Base-by-base conservation (phyloP, 2,888 invertebrate genomes). In the Trissoscelio sp. region DNA sequence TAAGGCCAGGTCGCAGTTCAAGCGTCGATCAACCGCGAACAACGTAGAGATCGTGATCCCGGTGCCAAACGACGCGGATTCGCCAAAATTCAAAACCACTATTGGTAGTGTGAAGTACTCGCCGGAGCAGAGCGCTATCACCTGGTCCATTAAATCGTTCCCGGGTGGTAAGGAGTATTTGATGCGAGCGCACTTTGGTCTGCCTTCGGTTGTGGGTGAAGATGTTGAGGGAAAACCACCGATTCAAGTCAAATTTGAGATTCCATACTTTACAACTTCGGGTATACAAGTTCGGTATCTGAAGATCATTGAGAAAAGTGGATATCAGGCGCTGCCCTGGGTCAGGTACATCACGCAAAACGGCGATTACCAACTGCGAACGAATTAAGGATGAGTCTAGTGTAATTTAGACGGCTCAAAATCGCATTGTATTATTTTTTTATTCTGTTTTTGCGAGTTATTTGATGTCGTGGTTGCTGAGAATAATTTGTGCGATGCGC, bases 321-420 rank as follows among this genome's bases (percentile, higher is more conserved):
- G 99, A 0, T 99, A 99, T 91, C 99, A 99, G 92, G 99, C 99
- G 0, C 91, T 99, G 82, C 99, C 99, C 0, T 99, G 99, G 99
- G 99, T 99, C 3, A 93, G 99, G n/a, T 99, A 99, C 91, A 99
- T 99, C 84, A 99, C 99, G 42, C 99, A 99, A 91, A 99, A 99
- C 91, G 99, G 99, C 62, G 99, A 99, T 92, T 99, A 99, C 91
- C 99, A 99, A 91, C 93, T 99, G 84, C 94, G 99, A 92, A 99
- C 98, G 85, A 97, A 97, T 92, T 97, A 93, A 93, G 9, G 39
- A 0, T 20, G 18, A 24, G 9, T n/a, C n/a, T 16, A 16, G 44
- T 51, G 34, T 14, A 20, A 57, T 16, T 18, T 14, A 16, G 12
- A 7, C 22, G 20, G 1, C 51, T 24, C 34, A 18, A 64, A 44